Percentiles rank a stretch among this genome's conserved stretches.
Conservation (phyloP, 2,888 invertebrate genomes). For the Anagyrus pseudococci region DNA sequence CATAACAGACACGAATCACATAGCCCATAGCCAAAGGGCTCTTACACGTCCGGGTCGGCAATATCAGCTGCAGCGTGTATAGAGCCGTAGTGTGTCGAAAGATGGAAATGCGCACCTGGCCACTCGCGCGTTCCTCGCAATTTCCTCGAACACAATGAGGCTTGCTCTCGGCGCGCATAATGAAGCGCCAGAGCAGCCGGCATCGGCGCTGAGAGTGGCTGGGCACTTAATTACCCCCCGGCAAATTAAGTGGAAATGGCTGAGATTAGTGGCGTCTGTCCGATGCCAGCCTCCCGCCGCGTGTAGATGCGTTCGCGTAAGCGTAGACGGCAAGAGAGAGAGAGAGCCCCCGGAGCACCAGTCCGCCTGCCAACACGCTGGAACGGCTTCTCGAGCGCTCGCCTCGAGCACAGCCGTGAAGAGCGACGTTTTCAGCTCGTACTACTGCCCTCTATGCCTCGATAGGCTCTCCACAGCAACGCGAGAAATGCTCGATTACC, state of each 20-base stretch:
- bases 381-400: too few relatives aligned
- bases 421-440: too few relatives aligned
- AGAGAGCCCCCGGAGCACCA: too few relatives aligned
- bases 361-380: too few relatives aligned
- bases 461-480: too few relatives aligned
- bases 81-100: not conserved
- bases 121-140: conserved; percentile 40
- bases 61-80: not conserved
- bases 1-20: too few relatives aligned
- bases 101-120: not conserved
- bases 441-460: too few relatives aligned
- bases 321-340: not conserved
- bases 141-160: conserved; percentile 53
- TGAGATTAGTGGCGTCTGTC: conserved; percentile 56
- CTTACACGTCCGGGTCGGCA: too few relatives aligned
- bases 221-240: conserved; percentile 57
- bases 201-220: conserved; percentile 50
- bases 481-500: too few relatives aligned
- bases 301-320: not conserved
- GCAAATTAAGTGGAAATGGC: conserved; percentile 60
- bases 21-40: too few relatives aligned
- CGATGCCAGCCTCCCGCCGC: conserved; percentile 19
- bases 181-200: conserved; percentile 46
- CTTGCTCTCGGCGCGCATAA: conserved; percentile 49
- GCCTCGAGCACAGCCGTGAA: too few relatives aligned